phyloP scores from a whole-genome alignment of 2,113 vertebrate species.

The Notarius lentiginosus region DNA sequence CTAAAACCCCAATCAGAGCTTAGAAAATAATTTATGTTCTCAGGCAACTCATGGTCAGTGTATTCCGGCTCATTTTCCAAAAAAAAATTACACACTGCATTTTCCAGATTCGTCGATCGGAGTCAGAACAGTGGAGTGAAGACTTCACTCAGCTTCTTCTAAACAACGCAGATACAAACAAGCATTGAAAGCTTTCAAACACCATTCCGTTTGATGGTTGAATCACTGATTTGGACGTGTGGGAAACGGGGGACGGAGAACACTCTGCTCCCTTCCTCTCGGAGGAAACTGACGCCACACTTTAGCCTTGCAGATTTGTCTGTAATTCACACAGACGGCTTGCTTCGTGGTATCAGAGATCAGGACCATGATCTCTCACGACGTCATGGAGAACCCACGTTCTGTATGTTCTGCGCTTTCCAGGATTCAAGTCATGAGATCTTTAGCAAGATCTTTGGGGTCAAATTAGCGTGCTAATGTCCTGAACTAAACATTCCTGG shows the following conservation, averaged over 20 bases:
- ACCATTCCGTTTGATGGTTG: not conserved
- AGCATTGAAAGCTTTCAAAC: conserved; percentile 20
- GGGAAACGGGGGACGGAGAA: not conserved
- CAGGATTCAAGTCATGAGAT: not conserved
- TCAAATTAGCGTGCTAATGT: not conserved
- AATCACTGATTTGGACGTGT: not conserved
- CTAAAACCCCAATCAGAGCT: not conserved
- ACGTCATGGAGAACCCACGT: not conserved
- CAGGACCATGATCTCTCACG: not conserved
- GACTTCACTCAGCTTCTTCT: conserved; percentile 19
- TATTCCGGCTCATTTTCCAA: conserved; percentile 28
- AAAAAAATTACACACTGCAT: conserved; percentile 22
- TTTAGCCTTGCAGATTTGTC: not conserved
- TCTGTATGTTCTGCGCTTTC: not conserved
- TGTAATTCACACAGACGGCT: not conserved
- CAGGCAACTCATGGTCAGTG: not conserved
- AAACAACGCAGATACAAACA: conserved; percentile 30
- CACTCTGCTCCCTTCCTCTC: not conserved
- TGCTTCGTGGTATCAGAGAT: not conserved
- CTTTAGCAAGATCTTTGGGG: not conserved
- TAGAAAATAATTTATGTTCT: not conserved
- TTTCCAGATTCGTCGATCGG: not conserved
- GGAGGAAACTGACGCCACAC: not conserved
- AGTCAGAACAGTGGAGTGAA: conserved; percentile 21
- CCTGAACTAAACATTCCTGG: not conserved